Evolutionary conservation across 1,140 invertebrate species (phyloP), one percentile per base, ranked within the genome.

Genomic region (Pseudachorutes palmiensis): DNA sequence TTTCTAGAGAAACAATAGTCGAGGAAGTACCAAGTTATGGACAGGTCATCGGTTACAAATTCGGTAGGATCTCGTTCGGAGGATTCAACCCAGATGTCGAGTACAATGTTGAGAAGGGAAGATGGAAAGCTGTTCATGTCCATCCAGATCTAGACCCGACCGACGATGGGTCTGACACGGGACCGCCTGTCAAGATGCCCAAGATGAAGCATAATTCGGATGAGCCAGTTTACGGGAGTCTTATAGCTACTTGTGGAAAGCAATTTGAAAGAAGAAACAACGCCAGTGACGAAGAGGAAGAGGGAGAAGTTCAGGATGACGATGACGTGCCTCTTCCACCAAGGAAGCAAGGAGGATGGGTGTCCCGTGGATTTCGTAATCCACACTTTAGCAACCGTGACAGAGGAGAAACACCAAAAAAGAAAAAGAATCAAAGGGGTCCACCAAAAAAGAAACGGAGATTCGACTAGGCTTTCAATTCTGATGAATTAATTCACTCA

Each of bases 11-110:
- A 87, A 85, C 12, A 85, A 86, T 89, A 29, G 82, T 88, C 41
- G 88, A 92, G 79, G 67, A 72, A 57, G 33, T 69, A 30, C 82
- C 85, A 1, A 93, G 90, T 78, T 89, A 86, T 77, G 78, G 83
- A 12, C 83, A 83, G 64, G 91, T 88, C 75, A 87, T 89, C 76
- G 80, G 86, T 68, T 79, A 94, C 12, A 80, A 85, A 16, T 88
- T 88, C 75, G 92, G 92, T 3, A 81, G 92, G 73, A 78, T 92
- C 55, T 94, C 91, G 67, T 95, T 86, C 78, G 85, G 87, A 73
- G 92, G 92, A 14, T 91, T 91, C 83, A 95, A 95, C 80, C 88
- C 89, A 45, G 89, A 89, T 78, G 84, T 94, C 70, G 92, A 95
- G 77, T 83, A 83, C 9, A 63, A 70, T 58, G 51, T 75, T 14